A percentile compares a stretch with the other conserved stretches of the same genome.
phyloP scores from a whole-genome alignment of 35 echinoderm and acorn worm species.

The Ophiothrix spiculata region DNA sequence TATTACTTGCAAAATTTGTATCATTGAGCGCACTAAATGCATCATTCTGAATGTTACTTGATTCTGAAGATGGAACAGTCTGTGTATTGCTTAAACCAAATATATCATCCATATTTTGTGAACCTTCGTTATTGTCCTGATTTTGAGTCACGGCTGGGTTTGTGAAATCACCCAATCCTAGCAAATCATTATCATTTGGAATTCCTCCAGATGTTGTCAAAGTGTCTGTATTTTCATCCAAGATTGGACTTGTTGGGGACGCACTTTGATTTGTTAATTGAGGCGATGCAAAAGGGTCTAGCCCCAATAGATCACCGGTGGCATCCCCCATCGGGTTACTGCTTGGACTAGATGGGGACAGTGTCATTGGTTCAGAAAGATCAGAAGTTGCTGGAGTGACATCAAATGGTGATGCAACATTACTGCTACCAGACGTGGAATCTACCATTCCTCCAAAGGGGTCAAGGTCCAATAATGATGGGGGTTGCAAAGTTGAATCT shows the following conservation, averaged over 20 bases:
- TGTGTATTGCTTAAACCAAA: neutral
- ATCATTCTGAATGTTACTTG: too few species aligned
- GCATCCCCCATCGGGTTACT: neutral
- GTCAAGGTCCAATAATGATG: slow-evolving; percentile 37
- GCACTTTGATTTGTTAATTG: neutral
- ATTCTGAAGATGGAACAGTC: slow-evolving; percentile 5
- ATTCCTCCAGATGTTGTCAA: too few species aligned
- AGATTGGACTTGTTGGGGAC: too few species aligned
- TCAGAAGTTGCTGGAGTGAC: neutral
- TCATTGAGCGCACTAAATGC: too few species aligned
- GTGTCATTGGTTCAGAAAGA: neutral
- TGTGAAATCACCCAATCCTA: neutral
- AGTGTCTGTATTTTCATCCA: too few species aligned
- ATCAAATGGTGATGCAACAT: neutral
- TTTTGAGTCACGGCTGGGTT: too few species aligned
- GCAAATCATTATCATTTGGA: neutral
- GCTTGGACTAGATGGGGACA: slow-evolving; percentile 21
- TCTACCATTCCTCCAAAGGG: neutral
- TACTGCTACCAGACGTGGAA: neutral
- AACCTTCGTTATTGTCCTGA: neutral
- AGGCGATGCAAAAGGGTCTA: slow-evolving; percentile 52
- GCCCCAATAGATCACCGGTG: slow-evolving; percentile 35
- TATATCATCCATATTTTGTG: neutral
- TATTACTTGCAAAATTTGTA: too few species aligned
- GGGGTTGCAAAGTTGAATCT: neutral